phyloP scores from a whole-genome alignment of 2,113 vertebrate species.

The Sinocyclocheilus maitianheensis region DNA sequence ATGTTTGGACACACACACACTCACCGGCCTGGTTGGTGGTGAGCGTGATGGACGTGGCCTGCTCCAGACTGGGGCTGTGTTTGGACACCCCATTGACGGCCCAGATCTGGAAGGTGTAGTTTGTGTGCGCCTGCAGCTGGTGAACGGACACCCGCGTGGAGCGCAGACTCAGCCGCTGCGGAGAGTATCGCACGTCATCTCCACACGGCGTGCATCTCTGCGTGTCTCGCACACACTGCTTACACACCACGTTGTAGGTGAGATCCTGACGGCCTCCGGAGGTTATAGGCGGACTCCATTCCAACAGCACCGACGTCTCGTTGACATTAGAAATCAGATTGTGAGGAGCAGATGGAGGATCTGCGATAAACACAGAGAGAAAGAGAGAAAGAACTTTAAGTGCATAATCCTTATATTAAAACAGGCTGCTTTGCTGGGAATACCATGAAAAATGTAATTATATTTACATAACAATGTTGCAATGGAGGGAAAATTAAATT shows the following conservation, averaged over 20 bases:
- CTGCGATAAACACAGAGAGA: slow-evolving; percentile 65
- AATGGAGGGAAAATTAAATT: too few relatives aligned
- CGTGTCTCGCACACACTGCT: slow-evolving; percentile 83
- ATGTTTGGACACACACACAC: slow-evolving; percentile 49
- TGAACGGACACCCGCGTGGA: slow-evolving; percentile 91
- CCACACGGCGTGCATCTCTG: slow-evolving; percentile 88
- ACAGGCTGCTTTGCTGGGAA: too few relatives aligned
- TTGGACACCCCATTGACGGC: slow-evolving; percentile 94
- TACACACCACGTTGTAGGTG: slow-evolving; percentile 94
- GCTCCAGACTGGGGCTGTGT: slow-evolving; percentile 89
- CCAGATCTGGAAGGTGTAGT: slow-evolving; percentile 98
- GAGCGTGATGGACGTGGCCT: slow-evolving; percentile 92
- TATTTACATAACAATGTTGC: background rate
- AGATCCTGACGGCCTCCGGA: slow-evolving; percentile 91
- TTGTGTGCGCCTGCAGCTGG: slow-evolving; percentile 95
- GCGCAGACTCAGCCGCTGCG: slow-evolving; percentile 89
- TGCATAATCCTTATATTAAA: background rate
- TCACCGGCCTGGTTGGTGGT: slow-evolving; percentile 99
- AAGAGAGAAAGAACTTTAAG: background rate
- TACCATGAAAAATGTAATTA: background rate
- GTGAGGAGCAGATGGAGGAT: slow-evolving; percentile 90
- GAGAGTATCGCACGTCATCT: slow-evolving; percentile 89
- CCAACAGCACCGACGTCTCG: slow-evolving; percentile 95
- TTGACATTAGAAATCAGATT: slow-evolving; percentile 98
- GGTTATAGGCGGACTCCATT: slow-evolving; percentile 90